These are phyloP conservation scores for Pristionchus entomophagus DNA, from an alignment of 2,888 invertebrate species.

Conservation along the genomic window DNA sequence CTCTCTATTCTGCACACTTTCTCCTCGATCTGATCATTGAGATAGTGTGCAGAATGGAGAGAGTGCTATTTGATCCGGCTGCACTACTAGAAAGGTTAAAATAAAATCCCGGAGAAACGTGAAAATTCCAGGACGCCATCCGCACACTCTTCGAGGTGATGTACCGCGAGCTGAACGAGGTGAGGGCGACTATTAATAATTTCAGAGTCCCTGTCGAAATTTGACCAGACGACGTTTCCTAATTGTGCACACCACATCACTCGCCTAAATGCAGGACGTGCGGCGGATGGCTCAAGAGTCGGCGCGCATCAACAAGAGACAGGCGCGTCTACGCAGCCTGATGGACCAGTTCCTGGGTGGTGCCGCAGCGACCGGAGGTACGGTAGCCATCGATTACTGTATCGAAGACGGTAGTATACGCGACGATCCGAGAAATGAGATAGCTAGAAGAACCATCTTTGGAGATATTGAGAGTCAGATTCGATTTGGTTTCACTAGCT, in stretches of 20 bases:
- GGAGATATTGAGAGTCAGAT: too few relatives aligned
- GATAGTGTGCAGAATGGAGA: too few relatives aligned
- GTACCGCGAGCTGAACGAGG: conserved; percentile 46
- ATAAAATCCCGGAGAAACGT: too few relatives aligned
- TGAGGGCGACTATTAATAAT: not conserved
- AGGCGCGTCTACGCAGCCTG: not conserved
- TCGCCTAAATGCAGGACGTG: too few relatives aligned
- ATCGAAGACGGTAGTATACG: too few relatives aligned
- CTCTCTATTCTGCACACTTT: too few relatives aligned
- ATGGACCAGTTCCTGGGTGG: conserved; percentile 45
- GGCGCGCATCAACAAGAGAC: conserved; percentile 35
- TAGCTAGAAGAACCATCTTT: too few relatives aligned
- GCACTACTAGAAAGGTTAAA: too few relatives aligned
- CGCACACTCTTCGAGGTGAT: conserved; percentile 42
- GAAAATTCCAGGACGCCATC: conserved; percentile 29
- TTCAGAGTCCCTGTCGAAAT: not conserved
- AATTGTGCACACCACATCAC: not conserved
- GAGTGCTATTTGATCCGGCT: too few relatives aligned
- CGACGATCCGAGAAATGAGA: too few relatives aligned
- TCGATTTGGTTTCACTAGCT: too few relatives aligned
- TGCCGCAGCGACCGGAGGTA: conserved; percentile 45
- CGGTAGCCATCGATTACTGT: not conserved
- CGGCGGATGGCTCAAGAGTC: conserved; percentile 4
- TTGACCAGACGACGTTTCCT: not conserved
- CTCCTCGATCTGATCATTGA: too few relatives aligned